Conservation (phyloP, 2,113 vertebrate genomes). For the Corythornis vintsioides region DNA sequence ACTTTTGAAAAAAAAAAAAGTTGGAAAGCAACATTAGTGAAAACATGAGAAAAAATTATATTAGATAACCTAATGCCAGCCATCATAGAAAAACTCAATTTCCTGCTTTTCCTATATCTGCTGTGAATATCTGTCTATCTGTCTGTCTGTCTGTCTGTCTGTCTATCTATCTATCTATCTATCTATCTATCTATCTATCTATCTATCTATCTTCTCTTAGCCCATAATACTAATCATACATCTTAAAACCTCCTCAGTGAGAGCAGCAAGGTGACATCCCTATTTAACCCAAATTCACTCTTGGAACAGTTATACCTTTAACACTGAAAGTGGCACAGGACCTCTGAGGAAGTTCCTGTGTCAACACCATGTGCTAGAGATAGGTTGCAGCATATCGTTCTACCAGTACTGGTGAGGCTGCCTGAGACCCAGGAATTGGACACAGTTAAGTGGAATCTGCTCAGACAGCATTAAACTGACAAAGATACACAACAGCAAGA, state of each 20-base stretch:
- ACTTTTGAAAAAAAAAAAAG: fast-evolving
- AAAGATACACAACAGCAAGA: not conserved
- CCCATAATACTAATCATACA: not conserved
- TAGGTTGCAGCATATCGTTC: not conserved
- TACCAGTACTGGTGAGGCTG: not conserved
- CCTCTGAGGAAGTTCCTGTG: not conserved
- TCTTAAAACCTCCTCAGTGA: not conserved
- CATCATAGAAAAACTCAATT: not conserved
- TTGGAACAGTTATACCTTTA: not conserved
- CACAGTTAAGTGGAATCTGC: not conserved
- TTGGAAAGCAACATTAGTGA: not conserved
- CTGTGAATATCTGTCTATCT: not conserved
- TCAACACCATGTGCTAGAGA: fast-evolving
- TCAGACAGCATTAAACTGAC: not conserved
- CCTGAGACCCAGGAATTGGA: not conserved
- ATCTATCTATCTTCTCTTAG: not conserved
- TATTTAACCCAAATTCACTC: not conserved
- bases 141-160: no score
- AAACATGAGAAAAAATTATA: not conserved
- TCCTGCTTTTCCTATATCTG: not conserved
- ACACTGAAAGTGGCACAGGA: fast-evolving
- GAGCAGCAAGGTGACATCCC: not conserved
- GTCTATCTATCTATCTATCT: no score
- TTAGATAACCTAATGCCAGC: not conserved
- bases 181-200: no score